phyloP scores from a whole-genome alignment of 2,888 invertebrate genomes.

The Geotrupes spiniger region DNA sequence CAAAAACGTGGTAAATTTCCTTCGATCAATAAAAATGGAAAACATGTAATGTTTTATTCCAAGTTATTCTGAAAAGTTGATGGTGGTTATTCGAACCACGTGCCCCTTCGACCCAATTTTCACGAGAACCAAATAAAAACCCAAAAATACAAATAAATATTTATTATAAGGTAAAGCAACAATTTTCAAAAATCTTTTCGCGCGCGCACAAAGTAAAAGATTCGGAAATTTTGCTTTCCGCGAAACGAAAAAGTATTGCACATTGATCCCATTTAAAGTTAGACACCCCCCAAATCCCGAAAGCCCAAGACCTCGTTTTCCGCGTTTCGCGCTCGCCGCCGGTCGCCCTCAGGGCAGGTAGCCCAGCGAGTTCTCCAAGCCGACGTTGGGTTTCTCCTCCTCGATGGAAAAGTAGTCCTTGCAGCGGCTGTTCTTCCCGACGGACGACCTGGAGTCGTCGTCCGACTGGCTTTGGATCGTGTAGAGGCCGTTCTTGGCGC shows the following conservation, averaged over 20 bases:
- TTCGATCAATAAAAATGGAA: no score
- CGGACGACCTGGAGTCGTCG: conserved; percentile 43
- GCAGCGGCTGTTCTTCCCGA: conserved; percentile 16
- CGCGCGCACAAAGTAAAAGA: not conserved
- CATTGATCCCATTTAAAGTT: not conserved
- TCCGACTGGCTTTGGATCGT: conserved; percentile 52
- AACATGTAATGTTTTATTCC: no score
- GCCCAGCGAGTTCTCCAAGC: conserved; percentile 63
- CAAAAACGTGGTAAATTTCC: no score
- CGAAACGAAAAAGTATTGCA: not conserved
- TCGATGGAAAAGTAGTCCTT: conserved; percentile 24
- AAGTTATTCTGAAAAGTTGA: no score
- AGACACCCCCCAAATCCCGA: no score
- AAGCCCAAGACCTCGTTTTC: no score
- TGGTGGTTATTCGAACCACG: no score
- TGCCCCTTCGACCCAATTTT: no score
- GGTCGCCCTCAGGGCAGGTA: conserved; percentile 55
- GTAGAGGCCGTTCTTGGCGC: conserved; percentile 49
- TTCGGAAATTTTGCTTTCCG: conserved; percentile 5
- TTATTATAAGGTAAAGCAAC: conserved; percentile 1
- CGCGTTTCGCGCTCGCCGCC: no score
- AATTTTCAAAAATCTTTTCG: conserved; percentile 5
- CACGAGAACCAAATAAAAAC: not conserved
- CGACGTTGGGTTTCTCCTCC: conserved; percentile 47
- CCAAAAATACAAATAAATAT: not conserved